A percentile compares a stretch with the other conserved stretches of the same genome.
phyloP scores from a whole-genome alignment of 1,140 invertebrate species.

The Drosophila saltans region DNA sequence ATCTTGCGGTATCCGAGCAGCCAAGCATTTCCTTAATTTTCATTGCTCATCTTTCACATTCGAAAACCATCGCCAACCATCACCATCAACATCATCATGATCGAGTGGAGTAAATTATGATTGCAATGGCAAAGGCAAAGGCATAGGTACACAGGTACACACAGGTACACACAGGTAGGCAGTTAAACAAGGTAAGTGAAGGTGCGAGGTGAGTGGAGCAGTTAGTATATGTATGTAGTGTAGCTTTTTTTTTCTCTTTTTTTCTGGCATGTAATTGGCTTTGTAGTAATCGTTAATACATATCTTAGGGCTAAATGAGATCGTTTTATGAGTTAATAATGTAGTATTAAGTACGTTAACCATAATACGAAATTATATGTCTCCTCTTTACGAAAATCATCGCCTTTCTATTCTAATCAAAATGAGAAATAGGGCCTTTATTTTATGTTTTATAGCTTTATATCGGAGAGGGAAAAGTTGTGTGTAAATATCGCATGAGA shows the following conservation, averaged over 20 bases:
- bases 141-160: slow-evolving; percentile 37
- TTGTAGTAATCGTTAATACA: slow-evolving; percentile 4
- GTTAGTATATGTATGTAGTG: not conserved
- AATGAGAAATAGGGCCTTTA: too few relatives aligned
- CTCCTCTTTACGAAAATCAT: not conserved
- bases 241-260: not conserved
- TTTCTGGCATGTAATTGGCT: not conserved
- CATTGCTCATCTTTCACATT: slow-evolving; percentile 65
- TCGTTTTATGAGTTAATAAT: not conserved
- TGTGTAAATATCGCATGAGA: too few relatives aligned
- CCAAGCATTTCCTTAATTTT: slow-evolving; percentile 75
- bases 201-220: not conserved
- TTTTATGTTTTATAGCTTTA: too few relatives aligned
- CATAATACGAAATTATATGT: not conserved
- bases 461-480: too few relatives aligned
- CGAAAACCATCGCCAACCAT: slow-evolving; percentile 50
- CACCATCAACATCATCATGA: slow-evolving; percentile 23
- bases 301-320: slow-evolving; percentile 6
- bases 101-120: slow-evolving; percentile 51
- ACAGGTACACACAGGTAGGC: slow-evolving; percentile 24
- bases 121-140: slow-evolving; percentile 39
- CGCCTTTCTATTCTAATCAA: too few relatives aligned
- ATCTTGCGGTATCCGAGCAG: slow-evolving; percentile 36
- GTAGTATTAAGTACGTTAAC: not conserved
- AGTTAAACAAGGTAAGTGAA: slow-evolving; percentile 2